These are phyloP conservation scores for Phrynocephalus forsythii DNA, from an alignment of 2,797 vertebrate genomes.

Conservation along the genomic window DNA sequence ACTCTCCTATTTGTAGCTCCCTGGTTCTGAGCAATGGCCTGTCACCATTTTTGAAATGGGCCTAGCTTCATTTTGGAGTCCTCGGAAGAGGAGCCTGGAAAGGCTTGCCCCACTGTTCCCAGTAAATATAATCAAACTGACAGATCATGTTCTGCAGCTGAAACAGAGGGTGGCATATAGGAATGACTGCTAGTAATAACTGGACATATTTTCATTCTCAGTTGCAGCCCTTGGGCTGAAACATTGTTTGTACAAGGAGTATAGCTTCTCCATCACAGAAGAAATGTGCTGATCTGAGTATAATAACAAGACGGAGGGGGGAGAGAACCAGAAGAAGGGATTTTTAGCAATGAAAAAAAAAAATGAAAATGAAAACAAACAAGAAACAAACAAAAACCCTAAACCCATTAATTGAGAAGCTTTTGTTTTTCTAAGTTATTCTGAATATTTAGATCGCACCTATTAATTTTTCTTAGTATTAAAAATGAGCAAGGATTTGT, in stretches of 20 bases:
- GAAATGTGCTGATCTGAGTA: not conserved
- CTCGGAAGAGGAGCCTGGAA: conserved; percentile 58
- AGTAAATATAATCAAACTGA: conserved; percentile 61
- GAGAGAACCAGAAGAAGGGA: not conserved
- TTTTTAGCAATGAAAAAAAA: not conserved
- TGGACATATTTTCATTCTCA: conserved; percentile 61
- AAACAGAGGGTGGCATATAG: conserved; percentile 69
- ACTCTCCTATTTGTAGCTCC: not conserved
- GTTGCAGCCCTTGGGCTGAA: conserved; percentile 49
- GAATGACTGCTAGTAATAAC: conserved; percentile 59
- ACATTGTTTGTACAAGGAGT: conserved; percentile 43
- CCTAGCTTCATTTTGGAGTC: conserved; percentile 25
- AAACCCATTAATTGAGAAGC: not conserved
- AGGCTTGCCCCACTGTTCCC: conserved; percentile 43
- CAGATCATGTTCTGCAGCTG: conserved; percentile 58
- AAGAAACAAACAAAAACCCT: too few relatives aligned
- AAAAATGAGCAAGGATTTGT: not conserved
- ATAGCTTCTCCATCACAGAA: conserved; percentile 13
- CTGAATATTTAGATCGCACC: not conserved
- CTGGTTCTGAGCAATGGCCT: conserved; percentile 1
- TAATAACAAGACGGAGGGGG: not conserved
- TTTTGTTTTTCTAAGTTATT: not conserved
- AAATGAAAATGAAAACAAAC: too few relatives aligned
- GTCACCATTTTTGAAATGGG: conserved; percentile 20
- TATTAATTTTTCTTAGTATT: not conserved